phyloP scores from a whole-genome alignment of 92 coral and sea anemone species.

The Muricea muricata region DNA sequence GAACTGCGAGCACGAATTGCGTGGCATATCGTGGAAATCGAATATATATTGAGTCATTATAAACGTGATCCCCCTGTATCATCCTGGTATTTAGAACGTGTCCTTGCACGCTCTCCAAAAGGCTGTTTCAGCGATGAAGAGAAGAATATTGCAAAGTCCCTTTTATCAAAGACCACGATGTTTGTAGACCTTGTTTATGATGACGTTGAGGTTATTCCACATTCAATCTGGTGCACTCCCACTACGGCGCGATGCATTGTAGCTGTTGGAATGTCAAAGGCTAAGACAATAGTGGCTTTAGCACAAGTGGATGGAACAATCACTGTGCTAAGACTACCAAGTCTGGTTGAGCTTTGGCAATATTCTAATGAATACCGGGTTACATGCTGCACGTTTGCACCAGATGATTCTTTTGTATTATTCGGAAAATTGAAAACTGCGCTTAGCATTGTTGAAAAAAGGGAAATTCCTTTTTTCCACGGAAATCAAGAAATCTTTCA shows the following conservation, averaged over 20 bases:
- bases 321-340: not conserved
- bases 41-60: not conserved
- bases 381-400: not conserved
- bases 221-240: not conserved
- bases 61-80: not conserved
- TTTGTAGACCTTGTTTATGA: not conserved
- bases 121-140: not conserved
- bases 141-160: not conserved
- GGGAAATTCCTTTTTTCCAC: not conserved
- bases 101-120: not conserved
- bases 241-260: not conserved
- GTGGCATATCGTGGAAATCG: not conserved
- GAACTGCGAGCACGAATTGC: not conserved
- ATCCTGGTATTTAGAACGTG: not conserved
- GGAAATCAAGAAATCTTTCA: not conserved
- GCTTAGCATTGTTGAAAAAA: not conserved
- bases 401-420: not conserved
- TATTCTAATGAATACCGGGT: not conserved
- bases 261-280: not conserved
- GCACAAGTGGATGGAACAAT: not conserved
- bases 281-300: not conserved
- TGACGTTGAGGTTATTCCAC: not conserved
- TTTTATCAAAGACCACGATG: not conserved
- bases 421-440: not conserved
- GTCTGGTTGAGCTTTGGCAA: not conserved